Evolutionary conservation across 1,140 invertebrate genomes (phyloP), one percentile per base, ranked within the genome.

Genomic region (Ostrea denselamellosa): DNA sequence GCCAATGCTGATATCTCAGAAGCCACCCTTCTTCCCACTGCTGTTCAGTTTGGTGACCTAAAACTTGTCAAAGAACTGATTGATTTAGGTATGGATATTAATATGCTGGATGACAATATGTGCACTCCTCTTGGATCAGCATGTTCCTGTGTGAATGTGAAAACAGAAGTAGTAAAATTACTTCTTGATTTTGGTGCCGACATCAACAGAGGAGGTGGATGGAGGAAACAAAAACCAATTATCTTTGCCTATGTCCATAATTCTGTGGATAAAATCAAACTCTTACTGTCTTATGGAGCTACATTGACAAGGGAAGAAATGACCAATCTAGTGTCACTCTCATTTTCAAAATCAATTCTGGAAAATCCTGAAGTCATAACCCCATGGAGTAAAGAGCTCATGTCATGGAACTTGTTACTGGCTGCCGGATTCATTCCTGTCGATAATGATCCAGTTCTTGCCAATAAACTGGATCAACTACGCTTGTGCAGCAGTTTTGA

Each of bases 171-270:
- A 65, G 92, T 94, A 0, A 90, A 92, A 56, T 86, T 94, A 25
- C 86, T 94, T n/a, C 92, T 94, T 17, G 89, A 92, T 19, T 86
- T 90, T 85, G 93, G 93, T 19, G 93, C 93, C 82, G 92, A 94
- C 58, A 92, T 93, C 17, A 93, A 93, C 53, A 91, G 91, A 85
- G 93, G 91, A 4, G 91, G 92, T 19, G 92, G 92, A 17, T 93
- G 93, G 91, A 92, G 91, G 71, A 93, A 92, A 68, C 93, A 92
- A 85, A 94, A 94, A 83, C 93, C 93, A 14, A 71, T 94, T 0
- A 93, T 93, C 56, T 92, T 93, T 77, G 92, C 93, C 8, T 94
- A 92, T 91, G 93, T 92, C 25, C 92, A 94, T 83, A 94, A 94
- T 86, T 92, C 93, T 53, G 92, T 93, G 28, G 92, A 94, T 52